Base-by-base conservation (phyloP, 2,113 vertebrate species). In the Sturnira hondurensis region DNA sequence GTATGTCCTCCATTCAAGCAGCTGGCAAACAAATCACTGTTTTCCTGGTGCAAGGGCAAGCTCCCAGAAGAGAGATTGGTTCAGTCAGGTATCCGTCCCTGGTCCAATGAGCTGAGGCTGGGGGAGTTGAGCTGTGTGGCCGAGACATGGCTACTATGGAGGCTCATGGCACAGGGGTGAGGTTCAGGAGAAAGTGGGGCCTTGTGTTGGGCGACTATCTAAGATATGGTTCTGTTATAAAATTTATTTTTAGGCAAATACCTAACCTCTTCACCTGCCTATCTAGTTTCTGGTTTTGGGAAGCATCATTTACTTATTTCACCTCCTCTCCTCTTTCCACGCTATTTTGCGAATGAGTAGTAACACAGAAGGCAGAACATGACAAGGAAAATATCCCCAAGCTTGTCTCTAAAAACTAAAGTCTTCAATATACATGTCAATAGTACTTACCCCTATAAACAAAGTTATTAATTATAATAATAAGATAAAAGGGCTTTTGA, bases 391-490 rank as follows among this genome's bases (percentile, higher is more conserved):
- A 90, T 91, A 94, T 71, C 20, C 45, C 17, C 4, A 1, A 85
- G 17, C 4, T 68, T 68, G 1, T 83, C 91, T 71, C 47, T 95
- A 73, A 83, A 94, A 94, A 71, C 38, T 70, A 90, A 96, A 83
- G 88, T n/a, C 50, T 86, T 45, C 67, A 63, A 65, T 86, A 74
- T 54, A 70, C 4, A 36, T 36, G 81, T n/a, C 54, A 92, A 70
- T 7, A 61, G 20, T 56, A 94, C 22, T 77, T 85, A 58, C 22
- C 19, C 11, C 10, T 54, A 14, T 74, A 84, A 54, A 77, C 31
- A 65, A 68, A 85, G 38, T 87, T 84, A 73, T 94, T 92, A 95
- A 88, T 73, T 89, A 80, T 85, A 92, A 87, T 20, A 65, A 80
- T 76, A 87, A 94, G 80, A 89, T 52, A 86, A 91, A 96, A 95